Conservation (phyloP, 30 jellyfish, hydroid and myxozoan genomes). For the Mastigias papua region DNA sequence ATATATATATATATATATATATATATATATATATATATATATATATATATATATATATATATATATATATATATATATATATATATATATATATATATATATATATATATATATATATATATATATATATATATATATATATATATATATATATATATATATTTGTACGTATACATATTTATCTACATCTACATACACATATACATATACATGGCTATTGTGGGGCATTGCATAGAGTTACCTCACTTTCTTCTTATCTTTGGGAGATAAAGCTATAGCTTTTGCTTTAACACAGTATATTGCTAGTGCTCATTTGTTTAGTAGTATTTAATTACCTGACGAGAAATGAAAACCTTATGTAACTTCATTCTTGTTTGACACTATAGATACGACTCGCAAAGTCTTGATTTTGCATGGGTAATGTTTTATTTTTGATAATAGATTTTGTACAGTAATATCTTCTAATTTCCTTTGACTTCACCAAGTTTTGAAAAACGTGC, state of each 20-base stretch:
- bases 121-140: no score
- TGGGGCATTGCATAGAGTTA: no score
- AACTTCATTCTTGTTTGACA: not conserved
- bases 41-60: no score
- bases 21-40: no score
- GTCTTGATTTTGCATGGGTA: not conserved
- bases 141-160: no score
- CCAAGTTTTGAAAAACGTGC: constrained; percentile 17
- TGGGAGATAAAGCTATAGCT: not conserved
- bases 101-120: no score
- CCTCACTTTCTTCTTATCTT: not conserved
- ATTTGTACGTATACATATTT: no score
- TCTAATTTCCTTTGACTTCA: constrained; percentile 42
- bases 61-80: no score
- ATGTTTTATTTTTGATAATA: not conserved
- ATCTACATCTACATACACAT: no score
- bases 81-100: no score
- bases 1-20: no score
- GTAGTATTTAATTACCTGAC: not conserved
- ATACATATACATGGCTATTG: no score
- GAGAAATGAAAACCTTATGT: not conserved
- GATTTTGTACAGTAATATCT: not conserved
- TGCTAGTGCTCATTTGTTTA: not conserved
- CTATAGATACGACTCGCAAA: not conserved
- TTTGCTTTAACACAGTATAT: not conserved